phyloP scores from a whole-genome alignment of 2,797 vertebrate genomes.

The Strix occidentalis region DNA sequence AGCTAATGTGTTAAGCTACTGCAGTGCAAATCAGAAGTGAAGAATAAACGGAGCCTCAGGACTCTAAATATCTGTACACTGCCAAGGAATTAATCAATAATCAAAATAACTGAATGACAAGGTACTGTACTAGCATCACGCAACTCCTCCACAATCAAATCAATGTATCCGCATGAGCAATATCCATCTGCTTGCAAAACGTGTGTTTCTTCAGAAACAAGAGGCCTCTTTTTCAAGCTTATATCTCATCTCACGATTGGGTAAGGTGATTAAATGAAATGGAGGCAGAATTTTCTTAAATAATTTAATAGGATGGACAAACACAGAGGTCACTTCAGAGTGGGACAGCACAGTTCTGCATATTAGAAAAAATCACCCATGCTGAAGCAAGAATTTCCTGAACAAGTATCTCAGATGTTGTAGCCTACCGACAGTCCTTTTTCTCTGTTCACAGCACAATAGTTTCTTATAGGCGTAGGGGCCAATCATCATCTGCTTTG shows the following conservation, averaged over 20 bases:
- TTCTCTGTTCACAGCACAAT: constrained; percentile 14
- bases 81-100: constrained; percentile 26
- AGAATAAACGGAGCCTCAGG: background rate
- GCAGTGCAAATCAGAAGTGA: background rate
- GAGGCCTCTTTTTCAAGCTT: background rate
- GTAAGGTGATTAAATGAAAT: constrained; percentile 11
- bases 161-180: background rate
- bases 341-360: background rate
- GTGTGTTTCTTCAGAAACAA: background rate
- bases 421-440: background rate
- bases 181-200: background rate
- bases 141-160: background rate
- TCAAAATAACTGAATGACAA: background rate
- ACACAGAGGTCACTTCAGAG: background rate
- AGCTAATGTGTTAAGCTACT: background rate
- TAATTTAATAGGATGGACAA: constrained; percentile 10
- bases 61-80: background rate
- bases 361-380: constrained; percentile 9
- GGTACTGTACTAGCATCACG: background rate
- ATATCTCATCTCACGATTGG: background rate
- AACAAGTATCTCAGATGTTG: background rate
- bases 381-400: constrained; percentile 15
- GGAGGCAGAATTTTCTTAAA: constrained; percentile 16
- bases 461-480: background rate
- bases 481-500: constrained; percentile 46